Evolutionary conservation across 2,797 vertebrate species (phyloP).

Genomic region (Gobio occitaniae): DNA sequence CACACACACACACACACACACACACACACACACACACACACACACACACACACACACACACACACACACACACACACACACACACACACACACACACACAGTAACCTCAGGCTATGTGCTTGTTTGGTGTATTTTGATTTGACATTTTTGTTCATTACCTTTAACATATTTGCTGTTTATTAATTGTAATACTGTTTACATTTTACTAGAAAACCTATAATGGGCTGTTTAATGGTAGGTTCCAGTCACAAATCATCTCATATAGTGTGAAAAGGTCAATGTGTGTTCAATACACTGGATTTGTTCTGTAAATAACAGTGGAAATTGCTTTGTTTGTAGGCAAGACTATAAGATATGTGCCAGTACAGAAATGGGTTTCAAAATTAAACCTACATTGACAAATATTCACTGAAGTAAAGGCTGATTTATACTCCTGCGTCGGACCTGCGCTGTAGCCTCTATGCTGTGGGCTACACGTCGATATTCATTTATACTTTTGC

Average conservation of each 20-base stretch:
- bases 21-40: conserved; percentile 45
- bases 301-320: not conserved
- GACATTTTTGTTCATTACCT: not conserved
- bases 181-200: not conserved
- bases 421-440: too few species aligned
- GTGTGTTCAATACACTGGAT: not conserved
- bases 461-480: too few species aligned
- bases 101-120: not conserved
- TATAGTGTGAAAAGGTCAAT: not conserved
- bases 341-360: not conserved
- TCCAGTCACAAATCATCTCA: not conserved
- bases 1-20: conserved; percentile 4
- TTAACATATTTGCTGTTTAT: too few species aligned
- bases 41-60: conserved; percentile 47
- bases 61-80: conserved; percentile 50
- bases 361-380: not conserved
- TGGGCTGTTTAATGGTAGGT: not conserved
- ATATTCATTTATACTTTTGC: too few species aligned
- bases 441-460: too few species aligned
- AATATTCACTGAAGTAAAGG: not conserved
- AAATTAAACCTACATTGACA: not conserved
- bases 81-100: conserved; percentile 26
- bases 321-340: too few species aligned
- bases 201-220: not conserved
- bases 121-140: not conserved